These are phyloP conservation scores for Hofmannophila pseudospretella DNA, from an alignment of 2,888 invertebrate species.

Conservation along the genomic window DNA sequence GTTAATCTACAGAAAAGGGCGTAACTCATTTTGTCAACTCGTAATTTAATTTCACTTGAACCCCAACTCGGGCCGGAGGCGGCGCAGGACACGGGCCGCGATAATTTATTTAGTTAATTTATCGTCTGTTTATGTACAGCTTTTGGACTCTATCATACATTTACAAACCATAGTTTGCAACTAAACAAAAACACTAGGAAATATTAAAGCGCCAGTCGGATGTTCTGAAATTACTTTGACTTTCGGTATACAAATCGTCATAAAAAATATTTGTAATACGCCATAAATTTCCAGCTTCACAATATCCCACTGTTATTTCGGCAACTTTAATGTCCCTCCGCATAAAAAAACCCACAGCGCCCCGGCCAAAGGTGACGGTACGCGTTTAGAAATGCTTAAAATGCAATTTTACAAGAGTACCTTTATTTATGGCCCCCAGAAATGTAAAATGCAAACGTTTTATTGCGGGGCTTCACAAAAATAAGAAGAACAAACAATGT, in stretches of 20 bases:
- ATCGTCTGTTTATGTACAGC: conserved; percentile 47
- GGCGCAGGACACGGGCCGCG: conserved; percentile 51
- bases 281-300: conserved; percentile 47
- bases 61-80: conserved; percentile 47
- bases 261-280: conserved; percentile 20
- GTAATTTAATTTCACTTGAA: conserved; percentile 74
- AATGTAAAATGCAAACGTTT: conserved; percentile 76
- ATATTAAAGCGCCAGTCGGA: background rate
- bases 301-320: conserved; percentile 43
- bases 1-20: conserved; percentile 77
- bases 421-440: conserved; percentile 72
- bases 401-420: conserved; percentile 71
- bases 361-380: conserved; percentile 57
- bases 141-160: too few relatives aligned
- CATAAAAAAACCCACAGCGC: conserved; percentile 35
- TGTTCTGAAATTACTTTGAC: conserved; percentile 6
- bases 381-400: conserved; percentile 71
- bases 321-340: conserved; percentile 45
- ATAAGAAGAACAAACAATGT: conserved; percentile 73
- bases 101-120: conserved; percentile 61
- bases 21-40: conserved; percentile 76
- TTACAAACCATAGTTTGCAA: conserved; percentile 25
- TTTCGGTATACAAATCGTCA: conserved; percentile 3
- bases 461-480: conserved; percentile 71
- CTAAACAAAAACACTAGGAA: conserved; percentile 6